Percentiles rank a stretch among this genome's conserved stretches.
Evolutionary conservation across 2,888 invertebrate species (phyloP).

Genomic region (Achlya flavicornis): DNA sequence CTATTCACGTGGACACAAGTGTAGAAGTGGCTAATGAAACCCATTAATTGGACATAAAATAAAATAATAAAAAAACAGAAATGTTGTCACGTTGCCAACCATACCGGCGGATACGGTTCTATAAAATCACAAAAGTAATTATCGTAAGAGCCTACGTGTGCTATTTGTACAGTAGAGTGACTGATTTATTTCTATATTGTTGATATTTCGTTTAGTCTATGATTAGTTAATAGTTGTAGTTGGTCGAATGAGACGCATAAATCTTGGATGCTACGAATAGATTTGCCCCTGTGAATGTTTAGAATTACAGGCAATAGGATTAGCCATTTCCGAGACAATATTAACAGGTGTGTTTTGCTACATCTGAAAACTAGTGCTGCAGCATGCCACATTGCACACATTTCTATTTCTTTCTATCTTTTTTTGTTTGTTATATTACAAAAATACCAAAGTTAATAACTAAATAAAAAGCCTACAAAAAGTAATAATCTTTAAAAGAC

Average conservation of each 20-base stretch:
- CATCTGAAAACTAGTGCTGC: too few relatives aligned
- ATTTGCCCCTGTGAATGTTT: not conserved
- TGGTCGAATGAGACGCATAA: not conserved
- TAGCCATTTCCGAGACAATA: not conserved
- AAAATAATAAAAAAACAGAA: slow-evolving; percentile 35
- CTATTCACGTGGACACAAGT: not conserved
- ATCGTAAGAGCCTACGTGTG: slow-evolving; percentile 4
- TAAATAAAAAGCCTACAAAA: too few relatives aligned
- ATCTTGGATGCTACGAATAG: slow-evolving; percentile 7
- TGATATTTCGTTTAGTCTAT: not conserved
- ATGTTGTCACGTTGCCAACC: slow-evolving; percentile 35
- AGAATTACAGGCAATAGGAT: not conserved
- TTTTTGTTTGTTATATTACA: too few relatives aligned
- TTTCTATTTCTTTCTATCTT: too few relatives aligned
- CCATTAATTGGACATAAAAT: slow-evolving; percentile 32
- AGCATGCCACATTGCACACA: too few relatives aligned
- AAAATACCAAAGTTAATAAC: too few relatives aligned
- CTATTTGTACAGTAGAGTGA: slow-evolving; percentile 9
- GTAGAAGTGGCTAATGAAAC: slow-evolving; percentile 24
- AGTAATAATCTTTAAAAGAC: too few relatives aligned
- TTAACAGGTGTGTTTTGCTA: not conserved
- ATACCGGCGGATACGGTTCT: slow-evolving; percentile 14
- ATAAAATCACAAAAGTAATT: slow-evolving; percentile 10
- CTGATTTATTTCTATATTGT: slow-evolving; percentile 10
- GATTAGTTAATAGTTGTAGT: not conserved